phyloP scores from a whole-genome alignment of 2,797 vertebrate species.

The Pterois miles region DNA sequence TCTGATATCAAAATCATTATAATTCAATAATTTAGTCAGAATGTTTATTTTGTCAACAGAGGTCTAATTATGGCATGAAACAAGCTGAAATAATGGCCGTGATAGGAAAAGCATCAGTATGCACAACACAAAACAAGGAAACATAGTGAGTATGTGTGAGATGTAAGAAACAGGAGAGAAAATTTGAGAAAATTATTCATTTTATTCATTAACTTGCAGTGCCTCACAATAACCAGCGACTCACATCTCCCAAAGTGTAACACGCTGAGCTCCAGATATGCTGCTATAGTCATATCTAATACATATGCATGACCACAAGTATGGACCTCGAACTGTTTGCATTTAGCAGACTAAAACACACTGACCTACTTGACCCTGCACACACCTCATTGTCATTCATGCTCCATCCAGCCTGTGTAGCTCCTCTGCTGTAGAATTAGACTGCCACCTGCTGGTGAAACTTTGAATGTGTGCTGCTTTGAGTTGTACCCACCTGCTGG shows the following conservation, averaged over 20 bases:
- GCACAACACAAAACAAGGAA: slow-evolving; percentile 8
- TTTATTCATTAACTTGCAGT: neutral
- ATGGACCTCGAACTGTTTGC: slow-evolving; percentile 18
- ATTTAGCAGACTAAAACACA: slow-evolving; percentile 27
- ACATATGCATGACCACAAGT: slow-evolving; percentile 6
- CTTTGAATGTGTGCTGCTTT: neutral
- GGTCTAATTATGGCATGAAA: slow-evolving; percentile 55
- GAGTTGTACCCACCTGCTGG: neutral
- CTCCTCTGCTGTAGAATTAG: slow-evolving; percentile 14
- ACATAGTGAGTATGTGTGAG: neutral
- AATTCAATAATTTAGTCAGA: slow-evolving; percentile 37
- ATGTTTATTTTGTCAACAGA: slow-evolving; percentile 50
- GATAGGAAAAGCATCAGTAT: slow-evolving; percentile 27
- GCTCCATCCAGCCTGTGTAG: neutral
- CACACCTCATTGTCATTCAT: slow-evolving; percentile 36
- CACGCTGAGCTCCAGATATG: slow-evolving; percentile 1
- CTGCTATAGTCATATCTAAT: neutral
- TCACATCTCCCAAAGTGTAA: neutral
- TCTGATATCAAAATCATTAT: slow-evolving; percentile 38
- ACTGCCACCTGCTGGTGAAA: slow-evolving; percentile 65
- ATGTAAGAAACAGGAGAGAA: neutral
- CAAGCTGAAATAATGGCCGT: slow-evolving; percentile 35
- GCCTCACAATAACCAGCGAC: neutral
- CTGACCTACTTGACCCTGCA: slow-evolving; percentile 41
- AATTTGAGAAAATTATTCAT: neutral